Evolutionary conservation across 2,113 vertebrate genomes (phyloP).

Genomic region (Paralichthys olivaceus): DNA sequence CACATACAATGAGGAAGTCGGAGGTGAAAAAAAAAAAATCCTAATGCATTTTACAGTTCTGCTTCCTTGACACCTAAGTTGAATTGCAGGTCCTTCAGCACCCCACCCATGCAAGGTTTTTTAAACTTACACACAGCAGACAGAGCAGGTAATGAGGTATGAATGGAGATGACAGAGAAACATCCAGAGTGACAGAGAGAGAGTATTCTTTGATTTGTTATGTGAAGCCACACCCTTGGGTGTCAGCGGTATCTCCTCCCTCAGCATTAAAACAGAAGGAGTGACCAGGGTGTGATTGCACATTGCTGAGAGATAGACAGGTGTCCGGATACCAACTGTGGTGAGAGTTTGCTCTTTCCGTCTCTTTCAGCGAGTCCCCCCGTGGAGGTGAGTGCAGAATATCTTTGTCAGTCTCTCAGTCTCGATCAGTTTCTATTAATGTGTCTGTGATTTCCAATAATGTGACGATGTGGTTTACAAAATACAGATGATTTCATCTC

Average conservation of each 20-base stretch:
- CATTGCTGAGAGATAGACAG: conserved; percentile 31
- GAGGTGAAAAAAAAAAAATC: not conserved
- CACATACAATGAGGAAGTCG: not conserved
- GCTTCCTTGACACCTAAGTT: conserved; percentile 36
- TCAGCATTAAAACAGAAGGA: conserved; percentile 72
- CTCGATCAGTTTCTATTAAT: not conserved
- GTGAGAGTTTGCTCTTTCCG: conserved; percentile 5
- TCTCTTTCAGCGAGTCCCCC: not conserved
- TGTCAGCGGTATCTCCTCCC: conserved; percentile 85
- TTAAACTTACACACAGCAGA: conserved; percentile 25
- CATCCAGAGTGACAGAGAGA: not conserved
- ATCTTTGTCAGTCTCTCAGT: not conserved
- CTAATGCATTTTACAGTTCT: not conserved
- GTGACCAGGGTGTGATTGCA: conserved; percentile 53
- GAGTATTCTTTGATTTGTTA: conserved; percentile 57
- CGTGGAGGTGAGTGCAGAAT: conserved; percentile 60
- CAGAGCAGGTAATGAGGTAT: not conserved
- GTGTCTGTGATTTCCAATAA: not conserved
- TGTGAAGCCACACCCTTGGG: conserved; percentile 87
- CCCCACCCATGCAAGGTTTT: conserved; percentile 45
- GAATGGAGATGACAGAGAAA: conserved; percentile 23
- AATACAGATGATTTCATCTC: not conserved
- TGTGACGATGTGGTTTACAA: not conserved
- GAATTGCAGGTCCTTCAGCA: conserved; percentile 54
- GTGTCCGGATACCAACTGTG: conserved; percentile 13